Evolutionary conservation across 2,888 invertebrate species (phyloP).

Genomic region (Nomada ruficornis): DNA sequence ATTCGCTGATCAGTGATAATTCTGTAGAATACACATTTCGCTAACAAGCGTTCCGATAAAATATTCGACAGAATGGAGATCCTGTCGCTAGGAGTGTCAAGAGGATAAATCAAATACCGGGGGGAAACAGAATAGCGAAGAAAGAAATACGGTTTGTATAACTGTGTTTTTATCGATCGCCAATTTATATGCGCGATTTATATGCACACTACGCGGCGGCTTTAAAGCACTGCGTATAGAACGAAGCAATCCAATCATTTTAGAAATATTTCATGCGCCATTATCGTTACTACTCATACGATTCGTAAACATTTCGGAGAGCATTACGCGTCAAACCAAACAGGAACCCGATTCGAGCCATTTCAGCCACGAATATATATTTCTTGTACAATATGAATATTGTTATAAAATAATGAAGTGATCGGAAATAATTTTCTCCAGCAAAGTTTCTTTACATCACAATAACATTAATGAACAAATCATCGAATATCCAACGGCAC

Average conservation of each 20-base stretch:
- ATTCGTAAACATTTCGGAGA: not conserved
- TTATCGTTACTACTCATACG: not conserved
- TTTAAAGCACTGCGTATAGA: conserved; percentile 16
- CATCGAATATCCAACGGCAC: not conserved
- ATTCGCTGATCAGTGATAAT: not conserved
- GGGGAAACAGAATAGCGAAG: conserved; percentile 14
- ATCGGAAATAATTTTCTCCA: too few relatives aligned
- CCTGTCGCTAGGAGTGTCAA: not conserved
- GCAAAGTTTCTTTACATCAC: not conserved
- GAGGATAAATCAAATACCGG: conserved; percentile 14
- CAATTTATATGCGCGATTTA: conserved; percentile 29
- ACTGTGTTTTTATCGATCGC: conserved; percentile 25
- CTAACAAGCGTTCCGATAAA: not conserved
- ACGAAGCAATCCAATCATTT: conserved; percentile 20
- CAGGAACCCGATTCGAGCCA: not conserved
- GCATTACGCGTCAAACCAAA: too few relatives aligned
- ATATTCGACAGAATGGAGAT: not conserved
- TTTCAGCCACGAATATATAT: too few relatives aligned
- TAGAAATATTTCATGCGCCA: conserved; percentile 4
- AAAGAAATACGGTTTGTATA: conserved; percentile 26
- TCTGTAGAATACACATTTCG: not conserved
- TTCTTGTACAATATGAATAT: too few relatives aligned
- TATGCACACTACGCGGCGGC: not conserved
- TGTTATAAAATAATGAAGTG: too few relatives aligned
- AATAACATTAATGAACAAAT: not conserved